Base-by-base conservation (phyloP, 2,888 invertebrate species). In the Iphiclides podalirius region DNA sequence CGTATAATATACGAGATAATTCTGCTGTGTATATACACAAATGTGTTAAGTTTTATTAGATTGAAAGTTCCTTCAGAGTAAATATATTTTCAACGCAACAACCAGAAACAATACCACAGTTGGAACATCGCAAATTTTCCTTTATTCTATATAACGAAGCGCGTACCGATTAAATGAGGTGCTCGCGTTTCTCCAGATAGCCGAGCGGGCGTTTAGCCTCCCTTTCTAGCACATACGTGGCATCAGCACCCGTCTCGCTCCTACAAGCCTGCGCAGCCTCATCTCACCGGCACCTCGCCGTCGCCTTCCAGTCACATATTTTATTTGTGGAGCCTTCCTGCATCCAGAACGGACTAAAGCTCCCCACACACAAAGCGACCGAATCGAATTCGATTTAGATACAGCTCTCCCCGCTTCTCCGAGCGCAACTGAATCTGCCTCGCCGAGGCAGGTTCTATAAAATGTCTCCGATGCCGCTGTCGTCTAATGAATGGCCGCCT, bases 141-240 rank as follows among this genome's bases (percentile, higher is more conserved):
- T 72, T 71, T 84, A 82, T 84, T 74, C 86, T 81, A 78, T 72
- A 82, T 81, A 80, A 76, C 79, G 82, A 81, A 83, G 82, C 85
- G 85, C 79, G 85, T 82, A 86, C 83, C 82, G 88, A 86, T 87
- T 88, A 88, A 87, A 87, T 81, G 83, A 85, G 86, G 83, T 86
- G 86, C 86, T 79, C 88, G 88, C 85, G 75, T 88, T 87, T 86
- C 87, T 87, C 77, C 79, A 81, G 86, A 86, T 87, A 86, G 83
- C 82, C 81, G 73, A 75, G 74, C 67, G 65, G 64, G 61, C 54
- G 59, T 65, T 59, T 64, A 48, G 60, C 58, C 45, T 79, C 76
- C 59, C 72, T 40, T 60, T 83, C 70, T 33, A 57, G 60, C 81
- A 35, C 52, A 53, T 12, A 13, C 46, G 35, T 15, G 55, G 56